Conservation (phyloP, 1,140 invertebrate species). For the Halictus rubicundus region DNA sequence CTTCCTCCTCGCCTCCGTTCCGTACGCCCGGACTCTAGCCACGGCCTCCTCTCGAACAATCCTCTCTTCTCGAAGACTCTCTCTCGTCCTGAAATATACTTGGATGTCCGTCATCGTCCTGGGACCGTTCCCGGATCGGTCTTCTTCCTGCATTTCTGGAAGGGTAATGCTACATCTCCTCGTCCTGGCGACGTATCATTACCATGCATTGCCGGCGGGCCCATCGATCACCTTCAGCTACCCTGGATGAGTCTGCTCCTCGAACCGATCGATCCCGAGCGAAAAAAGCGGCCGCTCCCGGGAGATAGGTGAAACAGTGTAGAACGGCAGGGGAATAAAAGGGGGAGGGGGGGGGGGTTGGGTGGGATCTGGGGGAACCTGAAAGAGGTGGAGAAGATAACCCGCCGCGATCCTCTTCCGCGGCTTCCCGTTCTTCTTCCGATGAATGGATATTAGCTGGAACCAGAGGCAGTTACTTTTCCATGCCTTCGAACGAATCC, state of each 20-base stretch:
- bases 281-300: background rate
- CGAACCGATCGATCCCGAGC: slow-evolving; percentile 31
- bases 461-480: slow-evolving; percentile 32
- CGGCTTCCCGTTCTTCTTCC: slow-evolving; percentile 15
- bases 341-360: too few species aligned
- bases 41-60: slow-evolving; percentile 1
- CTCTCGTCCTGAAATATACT: slow-evolving; percentile 16
- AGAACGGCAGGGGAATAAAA: slow-evolving; percentile 24
- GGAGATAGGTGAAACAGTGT: background rate
- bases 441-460: slow-evolving; percentile 50
- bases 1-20: background rate
- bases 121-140: background rate
- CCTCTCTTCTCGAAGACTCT: background rate
- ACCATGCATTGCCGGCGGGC: slow-evolving; percentile 51
- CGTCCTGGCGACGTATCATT: slow-evolving; percentile 47
- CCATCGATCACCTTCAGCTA: slow-evolving; percentile 55
- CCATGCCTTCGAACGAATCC: background rate
- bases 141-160: slow-evolving; percentile 9
- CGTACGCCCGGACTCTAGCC: background rate
- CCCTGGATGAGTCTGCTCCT: slow-evolving; percentile 30
- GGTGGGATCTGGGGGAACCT: slow-evolving; percentile 24
- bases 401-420: slow-evolving; percentile 7
- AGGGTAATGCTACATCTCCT: slow-evolving; percentile 19
- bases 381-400: slow-evolving; percentile 49
- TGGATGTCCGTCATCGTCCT: slow-evolving; percentile 32